A percentile compares a stretch with the other conserved stretches of the same genome.
Evolutionary conservation across 2,113 vertebrate genomes (phyloP).

Genomic region (Dryoscopus gambensis): DNA sequence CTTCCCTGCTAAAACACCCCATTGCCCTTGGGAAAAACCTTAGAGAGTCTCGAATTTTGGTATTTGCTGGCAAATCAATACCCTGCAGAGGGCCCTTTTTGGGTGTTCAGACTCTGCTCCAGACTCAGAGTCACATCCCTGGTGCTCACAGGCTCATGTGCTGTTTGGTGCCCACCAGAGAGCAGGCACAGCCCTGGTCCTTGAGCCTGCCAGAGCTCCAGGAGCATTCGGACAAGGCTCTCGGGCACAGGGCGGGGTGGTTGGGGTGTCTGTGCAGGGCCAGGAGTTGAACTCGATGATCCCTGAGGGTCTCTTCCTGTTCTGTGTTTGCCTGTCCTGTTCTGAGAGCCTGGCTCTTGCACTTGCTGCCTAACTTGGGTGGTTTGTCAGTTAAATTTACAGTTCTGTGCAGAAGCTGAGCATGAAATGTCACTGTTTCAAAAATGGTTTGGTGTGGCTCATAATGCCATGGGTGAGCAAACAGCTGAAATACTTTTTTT

Average conservation of each 20-base stretch:
- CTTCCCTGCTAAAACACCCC: neutral
- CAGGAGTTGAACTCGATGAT: neutral
- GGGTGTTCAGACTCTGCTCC: neutral
- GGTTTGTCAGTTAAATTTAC: neutral
- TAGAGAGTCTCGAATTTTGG: neutral
- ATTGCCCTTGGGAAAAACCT: neutral
- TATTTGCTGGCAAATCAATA: neutral
- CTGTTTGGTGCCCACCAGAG: neutral
- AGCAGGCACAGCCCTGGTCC: neutral
- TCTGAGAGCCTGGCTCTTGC: neutral
- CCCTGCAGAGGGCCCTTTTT: neutral
- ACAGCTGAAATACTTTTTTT: neutral
- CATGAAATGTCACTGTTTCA: neutral
- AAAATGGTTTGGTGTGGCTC: neutral
- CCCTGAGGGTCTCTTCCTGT: neutral
- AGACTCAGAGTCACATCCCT: neutral
- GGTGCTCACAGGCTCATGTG: rapidly evolving
- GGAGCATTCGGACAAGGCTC: neutral
- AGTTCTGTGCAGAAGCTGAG: neutral
- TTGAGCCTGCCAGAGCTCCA: neutral
- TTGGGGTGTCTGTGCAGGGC: neutral
- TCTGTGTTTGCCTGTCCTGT: neutral
- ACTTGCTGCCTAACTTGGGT: neutral
- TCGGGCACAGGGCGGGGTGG: neutral
- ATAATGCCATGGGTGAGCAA: neutral